Evolutionary conservation across 1,140 invertebrate species (phyloP).

Genomic region (Protaetia brevitarsis): DNA sequence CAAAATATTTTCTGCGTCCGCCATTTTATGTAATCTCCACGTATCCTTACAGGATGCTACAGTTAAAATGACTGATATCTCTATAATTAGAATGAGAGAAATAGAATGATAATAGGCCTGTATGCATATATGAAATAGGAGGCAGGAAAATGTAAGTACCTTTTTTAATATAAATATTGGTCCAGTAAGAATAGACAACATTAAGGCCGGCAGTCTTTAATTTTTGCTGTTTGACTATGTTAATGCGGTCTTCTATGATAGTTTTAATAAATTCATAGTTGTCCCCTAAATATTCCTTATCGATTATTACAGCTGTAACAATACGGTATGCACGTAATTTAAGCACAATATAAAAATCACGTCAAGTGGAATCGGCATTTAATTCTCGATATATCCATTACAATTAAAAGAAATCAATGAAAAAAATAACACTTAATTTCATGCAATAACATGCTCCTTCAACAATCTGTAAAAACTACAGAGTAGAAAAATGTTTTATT

Average conservation of each 20-base stretch:
- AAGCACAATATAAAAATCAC: no score
- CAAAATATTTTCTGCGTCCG: slow-evolving; percentile 60
- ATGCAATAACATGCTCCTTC: no score
- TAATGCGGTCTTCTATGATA: slow-evolving; percentile 59
- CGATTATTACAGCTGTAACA: slow-evolving; percentile 58
- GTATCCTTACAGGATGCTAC: slow-evolving; percentile 66
- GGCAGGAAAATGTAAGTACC: slow-evolving; percentile 50
- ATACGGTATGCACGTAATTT: not conserved
- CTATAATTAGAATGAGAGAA: slow-evolving; percentile 47
- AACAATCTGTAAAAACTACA: no score
- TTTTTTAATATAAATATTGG: slow-evolving; percentile 60
- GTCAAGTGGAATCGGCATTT: no score
- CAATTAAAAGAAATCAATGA: no score
- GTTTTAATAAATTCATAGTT: slow-evolving; percentile 56
- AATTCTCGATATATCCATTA: no score
- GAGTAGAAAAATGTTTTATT: no score
- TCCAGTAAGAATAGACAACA: slow-evolving; percentile 62
- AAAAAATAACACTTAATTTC: no score
- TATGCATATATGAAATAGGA: not conserved
- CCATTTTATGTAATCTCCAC: slow-evolving; percentile 61
- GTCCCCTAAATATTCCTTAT: slow-evolving; percentile 58
- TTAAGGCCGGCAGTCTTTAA: slow-evolving; percentile 61
- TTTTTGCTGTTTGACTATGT: slow-evolving; percentile 57
- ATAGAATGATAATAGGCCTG: not conserved
- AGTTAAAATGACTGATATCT: slow-evolving; percentile 66